Evolutionary conservation across 2,113 vertebrate species (phyloP).

Genomic region (Corydoras sp.): DNA sequence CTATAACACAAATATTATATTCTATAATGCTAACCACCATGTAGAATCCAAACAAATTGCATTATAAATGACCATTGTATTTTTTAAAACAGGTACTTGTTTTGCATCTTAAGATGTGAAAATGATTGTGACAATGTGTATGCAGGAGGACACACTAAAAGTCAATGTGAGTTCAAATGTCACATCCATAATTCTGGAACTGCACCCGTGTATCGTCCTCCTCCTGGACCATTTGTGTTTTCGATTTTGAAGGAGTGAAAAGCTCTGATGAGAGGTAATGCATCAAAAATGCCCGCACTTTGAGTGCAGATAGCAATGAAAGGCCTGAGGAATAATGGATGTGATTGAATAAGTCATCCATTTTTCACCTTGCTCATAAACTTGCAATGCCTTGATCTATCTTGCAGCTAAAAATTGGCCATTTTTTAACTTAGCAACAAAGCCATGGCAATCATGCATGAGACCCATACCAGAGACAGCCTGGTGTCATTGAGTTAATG

Average conservation of each 20-base stretch:
- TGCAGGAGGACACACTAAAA: neutral
- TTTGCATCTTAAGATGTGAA: too few species aligned
- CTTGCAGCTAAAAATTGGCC: conserved; percentile 51
- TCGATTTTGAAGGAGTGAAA: conserved; percentile 47
- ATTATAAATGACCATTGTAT: too few species aligned
- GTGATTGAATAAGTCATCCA: conserved; percentile 62
- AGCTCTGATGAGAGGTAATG: conserved; percentile 55
- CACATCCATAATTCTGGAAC: conserved; percentile 3
- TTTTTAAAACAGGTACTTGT: too few species aligned
- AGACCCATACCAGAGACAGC: conserved; percentile 32
- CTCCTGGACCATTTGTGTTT: conserved; percentile 40
- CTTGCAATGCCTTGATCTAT: conserved; percentile 59
- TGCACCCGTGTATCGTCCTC: conserved; percentile 31
- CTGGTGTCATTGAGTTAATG: conserved; percentile 37
- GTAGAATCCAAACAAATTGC: too few species aligned
- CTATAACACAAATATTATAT: too few species aligned
- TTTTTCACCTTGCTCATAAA: conserved; percentile 56
- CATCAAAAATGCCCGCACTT: conserved; percentile 61
- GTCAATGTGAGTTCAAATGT: conserved; percentile 5
- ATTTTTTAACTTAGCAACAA: conserved; percentile 50
- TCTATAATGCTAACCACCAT: too few species aligned
- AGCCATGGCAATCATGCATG: conserved; percentile 22
- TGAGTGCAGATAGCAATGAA: conserved; percentile 55
- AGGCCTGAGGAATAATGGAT: conserved; percentile 60
- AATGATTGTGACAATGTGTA: neutral